A percentile compares a stretch with the other conserved stretches of the same genome.
Conservation (phyloP, 2,797 vertebrate genomes). For the Microctenopoma stevenorrisi region DNA sequence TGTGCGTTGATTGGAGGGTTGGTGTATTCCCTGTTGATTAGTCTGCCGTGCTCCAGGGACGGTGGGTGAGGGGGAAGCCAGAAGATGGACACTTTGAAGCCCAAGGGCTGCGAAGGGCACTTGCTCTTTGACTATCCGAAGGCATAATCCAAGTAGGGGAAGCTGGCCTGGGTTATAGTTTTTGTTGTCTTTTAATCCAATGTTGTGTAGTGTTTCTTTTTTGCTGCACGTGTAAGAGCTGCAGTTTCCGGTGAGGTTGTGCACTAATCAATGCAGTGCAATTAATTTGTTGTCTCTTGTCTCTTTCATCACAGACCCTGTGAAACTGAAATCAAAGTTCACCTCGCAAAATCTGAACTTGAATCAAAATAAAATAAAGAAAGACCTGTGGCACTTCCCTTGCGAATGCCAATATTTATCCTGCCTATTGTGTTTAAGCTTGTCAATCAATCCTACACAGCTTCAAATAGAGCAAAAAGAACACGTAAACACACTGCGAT, state of each 20-base stretch:
- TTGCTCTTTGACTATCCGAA: conserved; percentile 27
- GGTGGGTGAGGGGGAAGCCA: background rate
- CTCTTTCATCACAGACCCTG: conserved; percentile 12
- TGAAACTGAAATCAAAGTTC: conserved; percentile 27
- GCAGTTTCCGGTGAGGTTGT: background rate
- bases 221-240: background rate
- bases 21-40: conserved; percentile 30
- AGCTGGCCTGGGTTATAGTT: conserved; percentile 1
- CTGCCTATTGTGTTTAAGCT: background rate
- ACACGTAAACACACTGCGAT: background rate
- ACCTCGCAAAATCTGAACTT: conserved; percentile 12
- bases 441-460: background rate
- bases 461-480: background rate
- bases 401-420: background rate
- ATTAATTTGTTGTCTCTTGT: background rate
- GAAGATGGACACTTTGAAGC: conserved; percentile 39
- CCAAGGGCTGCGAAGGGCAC: conserved; percentile 23
- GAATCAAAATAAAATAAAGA: conserved; percentile 10
- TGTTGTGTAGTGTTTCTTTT: background rate
- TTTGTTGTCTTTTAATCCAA: background rate
- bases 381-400: background rate
- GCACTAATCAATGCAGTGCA: conserved; percentile 7
- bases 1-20: conserved; percentile 36
- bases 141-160: background rate
- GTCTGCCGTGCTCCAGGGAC: conserved; percentile 19